phyloP scores from a whole-genome alignment of 2,888 invertebrate species.

The Drosophila subsilvestris region DNA sequence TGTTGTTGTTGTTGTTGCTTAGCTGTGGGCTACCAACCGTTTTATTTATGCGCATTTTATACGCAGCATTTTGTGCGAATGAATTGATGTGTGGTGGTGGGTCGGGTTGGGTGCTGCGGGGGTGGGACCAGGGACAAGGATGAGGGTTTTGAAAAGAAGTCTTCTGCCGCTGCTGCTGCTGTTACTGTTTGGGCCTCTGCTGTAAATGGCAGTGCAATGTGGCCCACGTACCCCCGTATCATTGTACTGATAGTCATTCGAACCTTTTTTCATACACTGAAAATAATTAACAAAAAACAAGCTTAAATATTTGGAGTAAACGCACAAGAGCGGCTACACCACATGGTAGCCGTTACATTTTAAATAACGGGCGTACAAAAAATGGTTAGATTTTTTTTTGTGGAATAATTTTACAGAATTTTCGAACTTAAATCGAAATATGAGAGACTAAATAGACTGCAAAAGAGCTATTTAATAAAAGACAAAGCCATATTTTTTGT shows the following conservation, averaged over 20 bases:
- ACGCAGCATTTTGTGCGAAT: slow-evolving; percentile 58
- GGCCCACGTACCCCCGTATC: slow-evolving; percentile 7
- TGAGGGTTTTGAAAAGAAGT: slow-evolving; percentile 17
- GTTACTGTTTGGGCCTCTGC: not conserved
- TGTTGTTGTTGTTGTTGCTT: not conserved
- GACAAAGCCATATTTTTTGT: no score
- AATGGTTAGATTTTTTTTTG: no score
- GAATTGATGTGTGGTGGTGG: slow-evolving; percentile 18
- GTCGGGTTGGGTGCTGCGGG: no score
- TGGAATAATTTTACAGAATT: no score
- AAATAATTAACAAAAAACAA: not conserved
- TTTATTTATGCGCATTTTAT: slow-evolving; percentile 75
- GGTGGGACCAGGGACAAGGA: slow-evolving; percentile 2
- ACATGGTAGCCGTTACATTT: no score
- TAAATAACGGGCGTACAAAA: no score
- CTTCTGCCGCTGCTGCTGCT: slow-evolving; percentile 18
- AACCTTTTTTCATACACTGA: not conserved
- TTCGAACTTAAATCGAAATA: no score
- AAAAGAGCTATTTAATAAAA: no score
- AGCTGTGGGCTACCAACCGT: slow-evolving; percentile 34
- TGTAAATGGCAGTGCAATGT: slow-evolving; percentile 49
- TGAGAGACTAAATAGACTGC: no score
- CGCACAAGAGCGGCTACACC: not conserved
- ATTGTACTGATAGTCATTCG: not conserved
- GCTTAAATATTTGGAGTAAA: not conserved